These are phyloP conservation scores for Andrena fulva DNA, from an alignment of 2,888 invertebrate genomes.

Conservation along the genomic window DNA sequence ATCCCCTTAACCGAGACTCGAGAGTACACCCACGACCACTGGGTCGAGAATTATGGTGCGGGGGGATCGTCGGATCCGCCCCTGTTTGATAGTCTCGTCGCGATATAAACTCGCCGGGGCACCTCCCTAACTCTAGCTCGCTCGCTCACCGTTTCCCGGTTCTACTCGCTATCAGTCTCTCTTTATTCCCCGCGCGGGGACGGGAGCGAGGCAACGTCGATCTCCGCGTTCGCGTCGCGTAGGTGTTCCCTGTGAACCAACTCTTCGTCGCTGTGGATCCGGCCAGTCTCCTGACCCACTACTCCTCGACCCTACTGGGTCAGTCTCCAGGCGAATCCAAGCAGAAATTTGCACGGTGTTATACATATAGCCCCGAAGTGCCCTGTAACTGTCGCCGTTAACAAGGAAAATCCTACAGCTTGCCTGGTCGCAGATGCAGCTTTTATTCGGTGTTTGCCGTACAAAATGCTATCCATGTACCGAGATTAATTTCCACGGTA, in stretches of 20 bases:
- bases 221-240: conserved; percentile 43
- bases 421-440: not conserved
- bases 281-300: conserved; percentile 66
- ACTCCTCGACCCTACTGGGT: conserved; percentile 40
- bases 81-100: conserved; percentile 73
- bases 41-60: conserved; percentile 68
- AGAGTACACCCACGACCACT: conserved; percentile 69
- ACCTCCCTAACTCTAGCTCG: conserved; percentile 17
- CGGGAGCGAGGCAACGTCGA: conserved; percentile 31
- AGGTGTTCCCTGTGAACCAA: conserved; percentile 23
- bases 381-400: not conserved
- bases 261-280: conserved; percentile 52
- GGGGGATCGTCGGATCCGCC: conserved; percentile 64
- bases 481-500: conserved; percentile 32
- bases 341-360: no score
- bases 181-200: conserved; percentile 15
- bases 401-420: not conserved
- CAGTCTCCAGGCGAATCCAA: no score
- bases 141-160: conserved; percentile 26
- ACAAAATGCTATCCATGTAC: conserved; percentile 1
- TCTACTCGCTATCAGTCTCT: conserved; percentile 6
- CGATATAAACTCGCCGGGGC: conserved; percentile 66
- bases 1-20: conserved; percentile 66
- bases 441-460: not conserved
- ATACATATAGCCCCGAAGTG: no score